Percentiles rank a stretch among this genome's conserved stretches.
Conservation (phyloP, 2,797 vertebrate species). For the Labeo calbasu region DNA sequence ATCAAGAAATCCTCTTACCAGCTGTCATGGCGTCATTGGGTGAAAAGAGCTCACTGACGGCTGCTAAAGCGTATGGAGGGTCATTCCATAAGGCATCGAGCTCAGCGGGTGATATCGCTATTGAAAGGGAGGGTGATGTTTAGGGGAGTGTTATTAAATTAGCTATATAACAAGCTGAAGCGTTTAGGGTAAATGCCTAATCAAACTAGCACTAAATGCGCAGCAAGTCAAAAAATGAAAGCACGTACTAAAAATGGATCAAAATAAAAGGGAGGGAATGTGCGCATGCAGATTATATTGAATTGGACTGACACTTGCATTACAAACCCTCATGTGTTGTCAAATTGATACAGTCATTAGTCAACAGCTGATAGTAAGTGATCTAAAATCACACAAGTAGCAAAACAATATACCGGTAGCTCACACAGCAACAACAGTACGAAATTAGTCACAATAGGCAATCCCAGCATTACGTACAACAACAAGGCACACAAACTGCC, state of each 20-base stretch:
- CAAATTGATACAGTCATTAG: constrained; percentile 9
- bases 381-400: constrained; percentile 58
- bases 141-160: constrained; percentile 42
- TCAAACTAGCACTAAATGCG: background rate
- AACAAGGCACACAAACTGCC: constrained; percentile 64
- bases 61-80: constrained; percentile 75
- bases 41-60: constrained; percentile 74
- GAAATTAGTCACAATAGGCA: constrained; percentile 29
- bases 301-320: background rate
- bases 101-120: constrained; percentile 82
- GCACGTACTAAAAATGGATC: constrained; percentile 26
- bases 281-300: constrained; percentile 24
- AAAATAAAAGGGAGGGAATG: constrained; percentile 9
- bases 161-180: constrained; percentile 35
- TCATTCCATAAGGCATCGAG: constrained; percentile 82
- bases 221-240: background rate
- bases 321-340: background rate
- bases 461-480: constrained; percentile 8
- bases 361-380: constrained; percentile 51
- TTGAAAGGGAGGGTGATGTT: constrained; percentile 50
- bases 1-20: constrained; percentile 68
- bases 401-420: constrained; percentile 58
- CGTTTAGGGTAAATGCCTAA: background rate
- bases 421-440: constrained; percentile 63
- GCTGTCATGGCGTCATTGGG: constrained; percentile 80